Evolutionary conservation across 2,113 vertebrate species (phyloP), one percentile per base, ranked within the genome.

Genomic region (Oxyruncus cristatus): DNA sequence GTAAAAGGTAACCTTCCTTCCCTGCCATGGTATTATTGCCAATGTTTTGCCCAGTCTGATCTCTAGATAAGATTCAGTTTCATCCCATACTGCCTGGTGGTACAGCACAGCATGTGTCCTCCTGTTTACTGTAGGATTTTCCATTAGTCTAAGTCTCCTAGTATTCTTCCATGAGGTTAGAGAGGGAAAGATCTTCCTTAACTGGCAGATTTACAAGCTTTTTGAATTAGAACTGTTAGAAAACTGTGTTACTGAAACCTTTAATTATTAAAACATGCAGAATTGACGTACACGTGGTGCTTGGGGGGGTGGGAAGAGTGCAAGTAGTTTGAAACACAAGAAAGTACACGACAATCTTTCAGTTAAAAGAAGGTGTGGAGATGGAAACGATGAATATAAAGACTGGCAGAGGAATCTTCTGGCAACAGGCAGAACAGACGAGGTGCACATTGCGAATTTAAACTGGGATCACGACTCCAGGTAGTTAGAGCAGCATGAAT

Each of bases 251-350:
- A 92, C 50, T 77, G 74, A 70, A 83, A 46, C 73, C 47, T 85
- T 87, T 85, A 81, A 91, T 95, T 91, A 96, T 91, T 95, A 85
- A 89, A 89, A 85, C 39, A 66, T 27, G 75, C 55, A 80, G 72
- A 93, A 77, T 7, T 80, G 71, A 73, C 0, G 1, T 24, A 20
- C 55, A 77, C 6, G 0, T 28, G 49, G 47, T 62, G 35, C 70
- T 62, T 89, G 19, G 42, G 22, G 9, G 5, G 6, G 33, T 55
- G 28, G 17, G 44, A 37, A 61, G 26, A 50, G 28, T 19, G 32
- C 50, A 32, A 78, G 61, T 33, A 53, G 55, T 92, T 74, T 67
- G 88, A 92, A 68, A 59, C 50, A 71, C 82, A 93, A 84, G 79
- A 81, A 95, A 95, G 73, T 63, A 89, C 35, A 44, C n/a, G 21